These are phyloP conservation scores for Napeogenes inachia DNA, from an alignment of 2,888 invertebrate species.

Conservation along the genomic window DNA sequence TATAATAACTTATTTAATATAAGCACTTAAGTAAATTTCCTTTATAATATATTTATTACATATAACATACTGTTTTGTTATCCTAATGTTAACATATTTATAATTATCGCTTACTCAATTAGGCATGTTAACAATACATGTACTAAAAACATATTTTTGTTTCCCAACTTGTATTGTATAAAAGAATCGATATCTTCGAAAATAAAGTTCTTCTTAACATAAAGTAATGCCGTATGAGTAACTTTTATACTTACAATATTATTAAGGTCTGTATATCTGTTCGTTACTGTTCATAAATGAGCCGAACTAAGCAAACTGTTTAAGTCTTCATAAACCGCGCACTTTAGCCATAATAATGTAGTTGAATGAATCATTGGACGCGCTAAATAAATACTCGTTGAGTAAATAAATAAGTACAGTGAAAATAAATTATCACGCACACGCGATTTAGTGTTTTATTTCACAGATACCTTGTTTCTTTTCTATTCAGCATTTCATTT, in stretches of 20 bases:
- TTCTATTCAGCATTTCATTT: not conserved
- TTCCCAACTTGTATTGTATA: too few relatives aligned
- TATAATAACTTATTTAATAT: too few relatives aligned
- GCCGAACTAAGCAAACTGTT: conserved; percentile 47
- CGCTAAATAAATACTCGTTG: conserved; percentile 54
- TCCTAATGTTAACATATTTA: too few relatives aligned
- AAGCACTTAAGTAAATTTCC: too few relatives aligned
- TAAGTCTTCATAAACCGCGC: conserved; percentile 62
- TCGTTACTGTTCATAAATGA: conserved; percentile 54
- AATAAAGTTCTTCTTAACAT: conserved; percentile 27
- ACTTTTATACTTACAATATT: conserved; percentile 57
- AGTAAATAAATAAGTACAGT: conserved; percentile 64
- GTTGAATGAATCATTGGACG: conserved; percentile 60
- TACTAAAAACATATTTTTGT: too few relatives aligned
- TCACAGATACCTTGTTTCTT: conserved; percentile 6
- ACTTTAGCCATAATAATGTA: conserved; percentile 64
- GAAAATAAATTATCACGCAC: conserved; percentile 74
- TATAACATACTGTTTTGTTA: too few relatives aligned
- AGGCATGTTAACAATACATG: too few relatives aligned
- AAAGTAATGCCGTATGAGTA: conserved; percentile 53
- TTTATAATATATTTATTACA: too few relatives aligned
- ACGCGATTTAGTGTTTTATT: conserved; percentile 68
- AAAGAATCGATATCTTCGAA: conserved; percentile 21
- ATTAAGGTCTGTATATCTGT: conserved; percentile 48
- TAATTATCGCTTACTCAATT: too few relatives aligned